phyloP scores from a whole-genome alignment of 2,113 vertebrate genomes.

The Climacteris rufus region DNA sequence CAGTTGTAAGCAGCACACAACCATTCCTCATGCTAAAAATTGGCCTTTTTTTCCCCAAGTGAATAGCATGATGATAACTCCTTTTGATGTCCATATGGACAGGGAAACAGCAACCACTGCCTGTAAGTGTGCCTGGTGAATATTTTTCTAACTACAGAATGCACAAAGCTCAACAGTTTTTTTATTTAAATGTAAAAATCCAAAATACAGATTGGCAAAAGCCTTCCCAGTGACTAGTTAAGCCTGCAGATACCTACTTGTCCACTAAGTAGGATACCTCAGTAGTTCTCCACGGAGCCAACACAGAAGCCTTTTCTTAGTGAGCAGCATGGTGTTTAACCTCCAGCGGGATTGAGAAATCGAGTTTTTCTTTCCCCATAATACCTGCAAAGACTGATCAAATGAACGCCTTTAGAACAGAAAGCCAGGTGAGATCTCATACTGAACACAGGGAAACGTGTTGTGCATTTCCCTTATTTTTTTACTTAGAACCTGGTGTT shows the following conservation, averaged over 20 bases:
- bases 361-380: not conserved
- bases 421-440: not conserved
- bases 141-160: not conserved
- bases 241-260: not conserved
- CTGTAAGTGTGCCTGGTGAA: not conserved
- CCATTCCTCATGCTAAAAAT: not conserved
- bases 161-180: not conserved
- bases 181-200: not conserved
- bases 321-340: not conserved
- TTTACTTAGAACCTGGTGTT: not conserved
- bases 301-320: not conserved
- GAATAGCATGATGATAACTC: not conserved
- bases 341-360: not conserved
- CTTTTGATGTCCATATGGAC: accelerated
- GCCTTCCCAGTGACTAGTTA: not conserved
- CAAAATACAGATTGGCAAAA: not conserved
- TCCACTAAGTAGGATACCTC: not conserved
- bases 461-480: not conserved
- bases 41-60: not conserved
- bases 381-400: not conserved
- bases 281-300: not conserved
- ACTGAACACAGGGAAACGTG: not conserved
- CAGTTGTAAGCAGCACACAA: not conserved
- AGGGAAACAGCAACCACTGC: not conserved
- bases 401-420: not conserved